Base-by-base conservation (phyloP, 2,113 vertebrate genomes). In the Pimephales promelas region DNA sequence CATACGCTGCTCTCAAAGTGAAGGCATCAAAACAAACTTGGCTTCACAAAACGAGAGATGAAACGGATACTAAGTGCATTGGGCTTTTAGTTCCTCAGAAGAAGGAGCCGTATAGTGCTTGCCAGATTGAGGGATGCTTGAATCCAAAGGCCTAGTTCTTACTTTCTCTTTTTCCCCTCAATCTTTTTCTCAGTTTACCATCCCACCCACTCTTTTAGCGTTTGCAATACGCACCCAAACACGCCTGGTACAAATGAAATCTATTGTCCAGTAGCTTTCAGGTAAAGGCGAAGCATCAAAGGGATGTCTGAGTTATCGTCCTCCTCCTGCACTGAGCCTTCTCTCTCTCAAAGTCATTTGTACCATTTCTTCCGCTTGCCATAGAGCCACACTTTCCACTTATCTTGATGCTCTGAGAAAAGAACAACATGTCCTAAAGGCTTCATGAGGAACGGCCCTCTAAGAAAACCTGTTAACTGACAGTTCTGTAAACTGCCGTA, bases 11-110 rank as follows among this genome's bases (percentile, higher is more conserved):
- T 24, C 79, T 87, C 59, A 3, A 5, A 72, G 62, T 54, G n/a
- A 76, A 76, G 28, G 36, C 13, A 56, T 66, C 54, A 73, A 85
- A 82, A 78, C 56, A 71, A 81, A 28, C 49, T 74, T 71, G 36
- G 45, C 31, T 82, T 59, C 45, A 56, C 62, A 82, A 87, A 81
- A 82, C 13, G 49, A 31, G 52, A 76, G 80, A 82, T 86, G 72
- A 86, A 85, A 88, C 56, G 3, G 85, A 82, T 74, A 81, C 82
- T 77, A 83, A 85, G 85, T 88, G 83, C 80, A 64, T 78, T 78
- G 81, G 81, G 83, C 62, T 84, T 85, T 52, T 75, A 84, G 79
- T 78, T 75, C 75, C 61, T 84, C 71, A 79, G 79, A 79, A 79
- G 62, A 62, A 34, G 40, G 28, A 49, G 49, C 40, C 7, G 71